Percentiles rank a stretch among this genome's conserved stretches.
These are phyloP conservation scores for Archips crataeganus DNA, from an alignment of 2,888 invertebrate genomes.

Conservation along the genomic window DNA sequence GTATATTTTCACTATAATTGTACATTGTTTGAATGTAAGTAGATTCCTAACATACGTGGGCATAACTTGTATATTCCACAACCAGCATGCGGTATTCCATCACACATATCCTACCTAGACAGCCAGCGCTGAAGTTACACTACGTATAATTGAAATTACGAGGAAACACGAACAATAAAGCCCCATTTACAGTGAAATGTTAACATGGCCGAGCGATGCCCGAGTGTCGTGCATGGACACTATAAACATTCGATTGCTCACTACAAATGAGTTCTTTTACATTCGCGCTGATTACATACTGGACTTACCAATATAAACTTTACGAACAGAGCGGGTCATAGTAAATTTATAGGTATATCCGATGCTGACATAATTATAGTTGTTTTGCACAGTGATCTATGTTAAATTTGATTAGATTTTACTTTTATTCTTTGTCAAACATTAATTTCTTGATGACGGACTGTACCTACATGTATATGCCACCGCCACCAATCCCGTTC, in stretches of 20 bases:
- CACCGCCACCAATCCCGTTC: too few species aligned
- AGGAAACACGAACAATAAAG: constrained; percentile 62
- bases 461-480: too few species aligned
- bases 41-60: background rate
- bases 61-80: constrained; percentile 17
- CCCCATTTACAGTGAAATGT: constrained; percentile 59
- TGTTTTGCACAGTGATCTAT: background rate
- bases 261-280: constrained; percentile 47
- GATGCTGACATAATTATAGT: background rate
- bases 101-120: constrained; percentile 20
- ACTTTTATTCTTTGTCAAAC: too few species aligned
- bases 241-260: constrained; percentile 47
- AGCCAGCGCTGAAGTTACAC: constrained; percentile 43
- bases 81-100: constrained; percentile 29
- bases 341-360: constrained; percentile 11
- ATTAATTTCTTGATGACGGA: too few species aligned
- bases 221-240: constrained; percentile 45
- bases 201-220: constrained; percentile 52
- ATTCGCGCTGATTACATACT: constrained; percentile 45
- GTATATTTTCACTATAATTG: too few species aligned
- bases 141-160: constrained; percentile 56
- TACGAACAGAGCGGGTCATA: constrained; percentile 10
- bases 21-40: constrained; percentile 2
- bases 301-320: background rate
- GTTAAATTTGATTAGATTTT: too few species aligned